Evolutionary conservation across 1,140 invertebrate genomes (phyloP).

Genomic region (Drepana arcuata): DNA sequence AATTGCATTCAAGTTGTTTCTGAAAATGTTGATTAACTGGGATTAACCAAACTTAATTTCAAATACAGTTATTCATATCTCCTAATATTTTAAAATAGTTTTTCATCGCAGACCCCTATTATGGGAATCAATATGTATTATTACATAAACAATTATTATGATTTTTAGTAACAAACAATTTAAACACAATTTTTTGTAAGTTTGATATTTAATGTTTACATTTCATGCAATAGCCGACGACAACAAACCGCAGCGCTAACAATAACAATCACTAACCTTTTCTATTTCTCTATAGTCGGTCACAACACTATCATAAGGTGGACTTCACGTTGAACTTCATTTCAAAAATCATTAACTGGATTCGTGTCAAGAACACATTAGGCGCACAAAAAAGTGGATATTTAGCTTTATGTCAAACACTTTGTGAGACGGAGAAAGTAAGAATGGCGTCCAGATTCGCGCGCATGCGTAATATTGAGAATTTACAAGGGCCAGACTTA

Average conservation of each 20-base stretch:
- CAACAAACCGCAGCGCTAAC: conserved; percentile 15
- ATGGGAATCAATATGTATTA: too few species aligned
- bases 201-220: conserved; percentile 3
- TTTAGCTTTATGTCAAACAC: conserved; percentile 59
- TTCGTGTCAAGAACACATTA: conserved; percentile 69
- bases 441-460: conserved; percentile 51
- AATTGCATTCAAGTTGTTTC: too few species aligned
- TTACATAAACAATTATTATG: too few species aligned
- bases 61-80: too few species aligned
- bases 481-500: too few species aligned
- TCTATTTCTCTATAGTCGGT: conserved; percentile 18
- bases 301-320: conserved; percentile 61
- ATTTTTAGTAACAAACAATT: too few species aligned
- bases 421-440: conserved; percentile 45
- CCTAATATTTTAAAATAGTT: too few species aligned
- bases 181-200: too few species aligned
- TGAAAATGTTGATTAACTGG: too few species aligned
- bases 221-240: conserved; percentile 4
- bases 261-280: conserved; percentile 32
- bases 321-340: conserved; percentile 43
- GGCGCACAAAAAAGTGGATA: conserved; percentile 27
- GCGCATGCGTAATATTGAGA: conserved; percentile 70
- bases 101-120: too few species aligned
- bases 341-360: conserved; percentile 37
- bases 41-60: too few species aligned